Conservation (phyloP, 2,888 invertebrate genomes). For the Branchipolynoe longqiensis region DNA sequence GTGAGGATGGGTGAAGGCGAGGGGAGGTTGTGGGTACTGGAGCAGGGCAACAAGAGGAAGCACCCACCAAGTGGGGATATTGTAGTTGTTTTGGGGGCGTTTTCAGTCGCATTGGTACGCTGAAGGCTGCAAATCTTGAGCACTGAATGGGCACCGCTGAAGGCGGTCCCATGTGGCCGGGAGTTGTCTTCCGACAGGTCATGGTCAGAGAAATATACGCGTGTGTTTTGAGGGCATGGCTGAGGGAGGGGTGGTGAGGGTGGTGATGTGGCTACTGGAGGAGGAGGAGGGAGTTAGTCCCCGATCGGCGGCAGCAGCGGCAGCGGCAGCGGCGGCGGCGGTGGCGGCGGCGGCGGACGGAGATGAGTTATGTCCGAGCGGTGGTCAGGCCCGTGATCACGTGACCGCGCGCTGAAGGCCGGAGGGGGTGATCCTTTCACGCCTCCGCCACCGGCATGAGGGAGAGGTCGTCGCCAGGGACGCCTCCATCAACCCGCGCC, state of each 20-base stretch:
- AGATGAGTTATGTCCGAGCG: slow-evolving; percentile 17
- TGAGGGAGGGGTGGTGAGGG: background rate
- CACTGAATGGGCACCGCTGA: too few relatives aligned
- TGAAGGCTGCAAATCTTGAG: too few relatives aligned
- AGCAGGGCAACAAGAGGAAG: too few relatives aligned
- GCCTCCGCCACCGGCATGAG: slow-evolving; percentile 13
- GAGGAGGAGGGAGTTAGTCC: background rate
- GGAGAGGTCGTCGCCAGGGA: slow-evolving; percentile 47
- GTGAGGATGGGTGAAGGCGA: too few relatives aligned
- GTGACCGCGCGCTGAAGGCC: slow-evolving; percentile 41
- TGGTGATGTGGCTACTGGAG: background rate
- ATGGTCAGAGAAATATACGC: too few relatives aligned
- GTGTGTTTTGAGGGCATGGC: background rate
- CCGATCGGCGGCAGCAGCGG: background rate
- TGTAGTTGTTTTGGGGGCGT: too few relatives aligned
- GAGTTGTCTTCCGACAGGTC: too few relatives aligned
- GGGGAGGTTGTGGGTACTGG: too few relatives aligned
- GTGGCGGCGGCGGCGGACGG: background rate
- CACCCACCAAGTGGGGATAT: too few relatives aligned
- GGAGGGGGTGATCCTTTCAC: slow-evolving; percentile 16
- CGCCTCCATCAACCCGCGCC: slow-evolving; percentile 42
- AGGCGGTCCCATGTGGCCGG: too few relatives aligned
- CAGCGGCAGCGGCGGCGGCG: background rate
- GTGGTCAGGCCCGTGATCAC: background rate
- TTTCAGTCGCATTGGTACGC: too few relatives aligned